Evolutionary conservation across 2,888 invertebrate genomes (phyloP), one percentile per base, ranked within the genome.

Genomic region (Plagodis dolabraria): DNA sequence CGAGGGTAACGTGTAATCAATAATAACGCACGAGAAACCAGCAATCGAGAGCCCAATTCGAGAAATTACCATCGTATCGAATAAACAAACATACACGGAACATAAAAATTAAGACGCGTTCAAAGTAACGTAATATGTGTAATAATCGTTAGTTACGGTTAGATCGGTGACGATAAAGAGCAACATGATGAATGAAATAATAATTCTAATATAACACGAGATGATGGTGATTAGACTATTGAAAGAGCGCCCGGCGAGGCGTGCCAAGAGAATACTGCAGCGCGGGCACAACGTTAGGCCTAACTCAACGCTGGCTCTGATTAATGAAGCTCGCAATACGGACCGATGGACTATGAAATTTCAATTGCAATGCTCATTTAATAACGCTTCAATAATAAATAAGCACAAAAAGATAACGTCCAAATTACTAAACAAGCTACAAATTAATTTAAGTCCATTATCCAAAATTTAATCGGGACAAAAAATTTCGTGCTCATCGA

Each of bases 101-200:
- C 77, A 79, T 79, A 76, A 79, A 85, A 86, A 86, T 87, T 83
- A 88, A 80, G 81, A 85, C 73, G 82, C 85, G 83, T 79, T 83
- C 83, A 77, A 79, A 80, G 86, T 82, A 90, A 89, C 85, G 80
- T 88, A 87, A 91, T 87, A 89, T 81, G 82, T 84, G 83, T 87
- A 87, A 89, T 90, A 89, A 89, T 88, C 81, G 81, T 84, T 79
- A 82, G 80, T 82, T 88, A 88, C 85, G 82, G 82, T 86, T 84
- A 86, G 82, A 86, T 85, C 71, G 75, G 83, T 80, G 86, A 86
- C 85, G 89, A 89, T 91, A 88, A 87, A 86, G 74, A 79, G 82
- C 75, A 78, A 72, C 81, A 83, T 87, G 87, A 89, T 90, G 87
- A 90, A 92, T 89, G 87, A 86, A 89, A 86, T 83, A 85, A 85